A percentile compares a stretch with the other conserved stretches of the same genome.
phyloP scores from a whole-genome alignment of 1,140 invertebrate species.

The Asobara japonica region DNA sequence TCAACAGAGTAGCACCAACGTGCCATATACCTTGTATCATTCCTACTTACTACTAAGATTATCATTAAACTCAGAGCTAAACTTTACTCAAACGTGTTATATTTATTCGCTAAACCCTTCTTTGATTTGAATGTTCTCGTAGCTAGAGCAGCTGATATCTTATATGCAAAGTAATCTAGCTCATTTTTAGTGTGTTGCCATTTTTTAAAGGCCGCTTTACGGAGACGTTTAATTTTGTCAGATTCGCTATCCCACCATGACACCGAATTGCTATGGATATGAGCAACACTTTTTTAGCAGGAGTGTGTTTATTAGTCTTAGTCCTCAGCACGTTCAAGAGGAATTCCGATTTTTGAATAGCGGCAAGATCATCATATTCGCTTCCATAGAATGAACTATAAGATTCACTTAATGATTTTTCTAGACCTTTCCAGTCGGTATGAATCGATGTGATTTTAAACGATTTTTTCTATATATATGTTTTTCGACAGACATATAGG shows the following conservation, averaged over 20 bases:
- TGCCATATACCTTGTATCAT: too few relatives aligned
- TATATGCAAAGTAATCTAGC: not conserved
- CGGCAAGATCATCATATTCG: not conserved
- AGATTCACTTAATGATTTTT: not conserved
- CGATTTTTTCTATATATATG: not conserved
- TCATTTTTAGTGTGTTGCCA: not conserved
- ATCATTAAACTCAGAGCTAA: too few relatives aligned
- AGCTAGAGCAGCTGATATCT: not conserved
- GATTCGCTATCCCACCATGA: constrained; percentile 14
- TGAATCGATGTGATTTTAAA: not conserved
- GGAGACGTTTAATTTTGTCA: not conserved
- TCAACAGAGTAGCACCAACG: too few relatives aligned
- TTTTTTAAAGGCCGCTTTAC: constrained; percentile 5
- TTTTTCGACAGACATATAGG: not conserved
- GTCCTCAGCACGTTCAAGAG: not conserved
- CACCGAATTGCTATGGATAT: not conserved
- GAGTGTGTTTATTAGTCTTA: not conserved
- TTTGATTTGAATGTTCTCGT: constrained; percentile 1
- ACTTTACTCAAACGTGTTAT: too few relatives aligned
- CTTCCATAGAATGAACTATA: not conserved
- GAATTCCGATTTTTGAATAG: not conserved
- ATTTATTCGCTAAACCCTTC: too few relatives aligned
- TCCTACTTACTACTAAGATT: too few relatives aligned
- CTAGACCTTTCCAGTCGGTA: not conserved
- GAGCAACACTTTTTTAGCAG: not conserved